These are phyloP conservation scores for Cariama cristata DNA, from an alignment of 2,113 vertebrate genomes.

Conservation along the genomic window DNA sequence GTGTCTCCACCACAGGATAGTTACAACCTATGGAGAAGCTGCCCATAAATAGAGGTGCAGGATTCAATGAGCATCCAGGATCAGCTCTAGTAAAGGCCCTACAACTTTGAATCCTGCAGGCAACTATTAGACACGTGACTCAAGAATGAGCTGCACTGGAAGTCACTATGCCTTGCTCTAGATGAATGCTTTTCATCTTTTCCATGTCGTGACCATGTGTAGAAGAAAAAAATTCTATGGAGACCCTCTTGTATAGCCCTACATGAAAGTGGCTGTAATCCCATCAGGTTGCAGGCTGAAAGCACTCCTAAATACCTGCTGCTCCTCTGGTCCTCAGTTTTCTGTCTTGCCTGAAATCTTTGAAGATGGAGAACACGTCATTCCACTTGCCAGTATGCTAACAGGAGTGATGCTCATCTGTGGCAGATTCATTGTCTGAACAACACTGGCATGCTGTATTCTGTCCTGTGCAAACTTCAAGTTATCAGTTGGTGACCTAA, in stretches of 20 bases:
- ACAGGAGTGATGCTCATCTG: background rate
- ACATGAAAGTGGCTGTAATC: background rate
- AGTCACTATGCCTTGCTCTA: background rate
- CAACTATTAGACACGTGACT: background rate
- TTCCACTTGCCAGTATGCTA: background rate
- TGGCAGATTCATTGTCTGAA: background rate
- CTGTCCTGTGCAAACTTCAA: background rate
- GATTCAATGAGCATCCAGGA: background rate
- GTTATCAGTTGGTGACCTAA: background rate
- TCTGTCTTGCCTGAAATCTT: background rate
- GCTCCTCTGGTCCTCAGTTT: background rate
- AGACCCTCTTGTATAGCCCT: background rate
- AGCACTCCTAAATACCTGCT: background rate
- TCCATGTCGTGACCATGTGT: accelerated
- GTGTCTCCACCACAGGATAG: background rate
- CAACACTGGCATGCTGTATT: background rate
- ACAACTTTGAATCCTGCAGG: background rate
- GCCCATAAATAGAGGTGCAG: background rate
- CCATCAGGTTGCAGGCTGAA: background rate
- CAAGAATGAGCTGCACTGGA: background rate
- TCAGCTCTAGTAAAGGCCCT: background rate
- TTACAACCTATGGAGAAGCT: background rate
- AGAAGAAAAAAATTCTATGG: background rate
- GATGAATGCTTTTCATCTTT: background rate
- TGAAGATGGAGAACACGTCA: background rate